Evolutionary conservation across 2,113 vertebrate species (phyloP).

Genomic region (Verasper variegatus): DNA sequence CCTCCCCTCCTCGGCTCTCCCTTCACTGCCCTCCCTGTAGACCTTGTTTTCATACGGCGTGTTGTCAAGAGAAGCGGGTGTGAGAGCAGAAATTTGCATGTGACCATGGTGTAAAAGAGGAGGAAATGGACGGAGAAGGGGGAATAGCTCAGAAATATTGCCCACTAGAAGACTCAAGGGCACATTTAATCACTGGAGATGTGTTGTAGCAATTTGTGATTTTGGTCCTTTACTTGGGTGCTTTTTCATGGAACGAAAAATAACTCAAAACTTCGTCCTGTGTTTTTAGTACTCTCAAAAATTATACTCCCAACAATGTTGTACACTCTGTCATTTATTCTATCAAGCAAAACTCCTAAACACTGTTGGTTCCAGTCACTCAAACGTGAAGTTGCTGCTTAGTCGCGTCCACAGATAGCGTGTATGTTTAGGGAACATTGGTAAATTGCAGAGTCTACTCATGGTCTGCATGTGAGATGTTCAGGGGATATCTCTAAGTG

Average conservation of each 20-base stretch:
- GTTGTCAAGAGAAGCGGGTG: slow-evolving; percentile 23
- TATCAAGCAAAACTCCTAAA: background rate
- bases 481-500: background rate
- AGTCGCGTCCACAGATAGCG: too few species aligned
- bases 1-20: slow-evolving; percentile 2
- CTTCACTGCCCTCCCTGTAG: slow-evolving; percentile 3
- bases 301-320: too few species aligned
- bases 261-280: too few species aligned
- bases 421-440: too few species aligned
- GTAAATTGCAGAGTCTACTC: too few species aligned
- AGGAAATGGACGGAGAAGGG: background rate
- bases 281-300: too few species aligned
- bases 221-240: too few species aligned
- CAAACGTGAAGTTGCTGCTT: too few species aligned
- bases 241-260: too few species aligned
- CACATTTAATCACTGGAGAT: background rate
- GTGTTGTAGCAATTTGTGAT: background rate
- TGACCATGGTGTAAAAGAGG: slow-evolving; percentile 3
- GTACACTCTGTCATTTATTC: background rate
- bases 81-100: slow-evolving; percentile 14
- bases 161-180: background rate
- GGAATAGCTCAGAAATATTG: background rate
- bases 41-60: slow-evolving; percentile 27
- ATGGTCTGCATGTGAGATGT: background rate
- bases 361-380: background rate